A percentile compares a stretch with the other conserved stretches of the same genome.
These are phyloP conservation scores for Aricia agestis DNA, from an alignment of 1,140 invertebrate species.

Conservation along the genomic window DNA sequence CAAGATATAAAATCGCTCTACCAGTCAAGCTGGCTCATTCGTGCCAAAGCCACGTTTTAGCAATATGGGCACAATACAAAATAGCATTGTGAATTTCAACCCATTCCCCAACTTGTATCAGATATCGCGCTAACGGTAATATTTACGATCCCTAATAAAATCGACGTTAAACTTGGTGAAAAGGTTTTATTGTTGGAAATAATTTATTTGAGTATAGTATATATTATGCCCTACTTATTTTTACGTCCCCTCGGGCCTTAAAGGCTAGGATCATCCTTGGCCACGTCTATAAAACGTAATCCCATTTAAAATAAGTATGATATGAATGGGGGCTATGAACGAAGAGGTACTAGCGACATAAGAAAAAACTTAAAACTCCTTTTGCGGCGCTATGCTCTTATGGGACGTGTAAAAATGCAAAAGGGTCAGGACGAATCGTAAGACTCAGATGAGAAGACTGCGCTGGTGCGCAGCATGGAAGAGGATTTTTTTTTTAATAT, in stretches of 20 bases:
- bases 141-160: neutral
- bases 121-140: neutral
- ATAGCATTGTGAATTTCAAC: neutral
- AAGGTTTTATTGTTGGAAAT: neutral
- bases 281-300: neutral
- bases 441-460: no score
- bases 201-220: neutral
- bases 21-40: no score
- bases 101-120: neutral
- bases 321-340: neutral
- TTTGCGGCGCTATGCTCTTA: no score
- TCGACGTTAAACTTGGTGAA: neutral
- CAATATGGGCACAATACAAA: neutral
- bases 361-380: no score
- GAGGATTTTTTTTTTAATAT: no score
- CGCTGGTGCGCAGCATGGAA: no score
- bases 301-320: neutral
- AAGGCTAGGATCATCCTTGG: neutral
- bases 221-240: neutral
- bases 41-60: no score
- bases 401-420: no score
- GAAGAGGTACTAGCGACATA: neutral
- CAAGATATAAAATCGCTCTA: no score
- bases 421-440: no score
- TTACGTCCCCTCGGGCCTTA: neutral